phyloP scores from a whole-genome alignment of 2,797 vertebrate genomes.

The Melanotaenia boesemani region DNA sequence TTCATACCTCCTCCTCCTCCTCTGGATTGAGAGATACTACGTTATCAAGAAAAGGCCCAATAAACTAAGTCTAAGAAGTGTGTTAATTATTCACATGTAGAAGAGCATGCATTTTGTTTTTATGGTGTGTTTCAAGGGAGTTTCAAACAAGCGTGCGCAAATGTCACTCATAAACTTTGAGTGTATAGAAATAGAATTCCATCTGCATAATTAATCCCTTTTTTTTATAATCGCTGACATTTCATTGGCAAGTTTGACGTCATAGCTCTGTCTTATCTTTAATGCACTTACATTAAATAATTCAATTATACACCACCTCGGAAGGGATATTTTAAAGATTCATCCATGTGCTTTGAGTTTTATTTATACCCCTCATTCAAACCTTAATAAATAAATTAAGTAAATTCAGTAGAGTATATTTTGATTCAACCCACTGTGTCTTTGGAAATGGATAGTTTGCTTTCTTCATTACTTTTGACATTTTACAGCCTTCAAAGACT shows the following conservation, averaged over 20 bases:
- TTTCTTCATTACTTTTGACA: background rate
- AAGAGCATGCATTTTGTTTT: constrained; percentile 41
- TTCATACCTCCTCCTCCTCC: constrained; percentile 14
- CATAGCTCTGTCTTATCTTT: constrained; percentile 22
- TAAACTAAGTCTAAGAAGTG: constrained; percentile 39
- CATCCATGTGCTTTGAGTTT: constrained; percentile 26
- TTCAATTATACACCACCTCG: constrained; percentile 30
- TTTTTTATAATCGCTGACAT: background rate
- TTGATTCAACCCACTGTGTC: background rate
- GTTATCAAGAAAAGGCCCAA: constrained; percentile 52
- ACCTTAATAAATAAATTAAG: constrained; percentile 8
- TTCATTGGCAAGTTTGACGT: constrained; percentile 14
- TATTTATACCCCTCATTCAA: constrained; percentile 23
- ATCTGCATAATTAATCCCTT: constrained; percentile 41
- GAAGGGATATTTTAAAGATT: constrained; percentile 40
- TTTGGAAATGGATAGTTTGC: background rate
- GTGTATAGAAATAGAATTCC: constrained; percentile 24
- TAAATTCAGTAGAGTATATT: constrained; percentile 8
- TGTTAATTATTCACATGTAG: constrained; percentile 62
- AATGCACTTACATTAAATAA: constrained; percentile 44
- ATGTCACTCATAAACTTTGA: constrained; percentile 16
- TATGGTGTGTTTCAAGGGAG: constrained; percentile 27
- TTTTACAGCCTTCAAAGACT: no score
- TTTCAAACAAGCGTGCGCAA: background rate
- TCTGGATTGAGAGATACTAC: constrained; percentile 38